Evolutionary conservation across 2,888 invertebrate species (phyloP).

Genomic region (Tineola bisselliella): DNA sequence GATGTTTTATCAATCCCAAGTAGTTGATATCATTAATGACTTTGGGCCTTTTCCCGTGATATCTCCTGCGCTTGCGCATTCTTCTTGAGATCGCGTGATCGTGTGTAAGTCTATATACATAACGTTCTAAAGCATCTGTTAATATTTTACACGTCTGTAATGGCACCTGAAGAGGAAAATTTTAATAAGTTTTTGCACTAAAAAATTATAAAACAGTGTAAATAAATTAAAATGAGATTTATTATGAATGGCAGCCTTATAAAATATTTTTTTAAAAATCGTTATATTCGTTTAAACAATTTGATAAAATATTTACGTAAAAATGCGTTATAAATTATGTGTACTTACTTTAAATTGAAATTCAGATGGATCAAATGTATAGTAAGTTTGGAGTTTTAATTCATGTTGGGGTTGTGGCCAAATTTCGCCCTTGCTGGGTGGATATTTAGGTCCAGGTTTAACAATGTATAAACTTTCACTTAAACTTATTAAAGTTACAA

Average conservation of each 20-base stretch:
- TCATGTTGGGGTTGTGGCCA: slow-evolving; percentile 75
- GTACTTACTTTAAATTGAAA: slow-evolving; percentile 59
- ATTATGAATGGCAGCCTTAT: slow-evolving; percentile 12
- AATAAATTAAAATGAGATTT: too few relatives aligned
- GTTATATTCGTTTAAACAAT: too few relatives aligned
- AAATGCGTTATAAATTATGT: not conserved
- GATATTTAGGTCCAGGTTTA: slow-evolving; percentile 55
- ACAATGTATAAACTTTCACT: not conserved
- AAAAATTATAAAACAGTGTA: slow-evolving; percentile 23
- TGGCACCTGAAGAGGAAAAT: slow-evolving; percentile 54
- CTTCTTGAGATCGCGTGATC: not conserved
- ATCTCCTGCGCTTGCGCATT: not conserved
- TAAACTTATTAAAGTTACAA: not conserved
- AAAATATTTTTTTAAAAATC: too few relatives aligned
- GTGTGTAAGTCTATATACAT: slow-evolving; percentile 42
- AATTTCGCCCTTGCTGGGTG: slow-evolving; percentile 70
- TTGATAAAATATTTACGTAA: too few relatives aligned
- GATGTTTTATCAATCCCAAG: slow-evolving; percentile 32
- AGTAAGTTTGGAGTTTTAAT: slow-evolving; percentile 41
- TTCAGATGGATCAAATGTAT: slow-evolving; percentile 45
- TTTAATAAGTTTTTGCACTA: too few relatives aligned
- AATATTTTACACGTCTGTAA: slow-evolving; percentile 62
- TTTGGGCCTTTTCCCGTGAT: not conserved
- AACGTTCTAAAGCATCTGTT: slow-evolving; percentile 64
- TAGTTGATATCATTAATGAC: slow-evolving; percentile 5